phyloP scores from a whole-genome alignment of 2,888 invertebrate genomes.

The Druceiella hillmani region DNA sequence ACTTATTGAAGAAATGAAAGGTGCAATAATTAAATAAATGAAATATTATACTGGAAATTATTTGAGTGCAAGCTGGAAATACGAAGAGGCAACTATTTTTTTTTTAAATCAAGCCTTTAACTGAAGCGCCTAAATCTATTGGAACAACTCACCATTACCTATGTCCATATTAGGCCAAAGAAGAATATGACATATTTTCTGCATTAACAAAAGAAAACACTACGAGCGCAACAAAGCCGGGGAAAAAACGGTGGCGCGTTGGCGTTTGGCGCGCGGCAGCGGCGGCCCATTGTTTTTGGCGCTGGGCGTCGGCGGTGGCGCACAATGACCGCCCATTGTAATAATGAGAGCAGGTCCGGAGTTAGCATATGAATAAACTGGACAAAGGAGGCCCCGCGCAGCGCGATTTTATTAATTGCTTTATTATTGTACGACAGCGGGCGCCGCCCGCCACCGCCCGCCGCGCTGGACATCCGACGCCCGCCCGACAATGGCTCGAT shows the following conservation, averaged over 20 bases:
- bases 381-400: constrained; percentile 39
- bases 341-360: constrained; percentile 25
- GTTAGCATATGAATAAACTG: constrained; percentile 49
- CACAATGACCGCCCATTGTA: constrained; percentile 6
- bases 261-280: constrained; percentile 29
- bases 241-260: constrained; percentile 9
- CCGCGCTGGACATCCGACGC: not conserved
- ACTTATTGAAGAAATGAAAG: too few relatives aligned
- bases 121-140: too few relatives aligned
- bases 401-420: constrained; percentile 42
- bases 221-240: not conserved
- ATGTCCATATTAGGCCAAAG: too few relatives aligned
- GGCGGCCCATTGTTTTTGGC: constrained; percentile 35
- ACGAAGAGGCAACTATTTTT: too few relatives aligned
- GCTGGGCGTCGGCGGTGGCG: constrained; percentile 1
- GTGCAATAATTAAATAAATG: too few relatives aligned
- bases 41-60: too few relatives aligned
- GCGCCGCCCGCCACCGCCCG: not conserved
- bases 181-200: constrained; percentile 5
- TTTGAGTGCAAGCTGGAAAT: too few relatives aligned
- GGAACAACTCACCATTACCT: too few relatives aligned
- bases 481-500: not conserved
- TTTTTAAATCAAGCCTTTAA: too few relatives aligned
- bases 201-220: constrained; percentile 5
- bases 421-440: constrained; percentile 18